Conservation (phyloP, 2,888 invertebrate genomes). For the Ichneumoninae sp. region DNA sequence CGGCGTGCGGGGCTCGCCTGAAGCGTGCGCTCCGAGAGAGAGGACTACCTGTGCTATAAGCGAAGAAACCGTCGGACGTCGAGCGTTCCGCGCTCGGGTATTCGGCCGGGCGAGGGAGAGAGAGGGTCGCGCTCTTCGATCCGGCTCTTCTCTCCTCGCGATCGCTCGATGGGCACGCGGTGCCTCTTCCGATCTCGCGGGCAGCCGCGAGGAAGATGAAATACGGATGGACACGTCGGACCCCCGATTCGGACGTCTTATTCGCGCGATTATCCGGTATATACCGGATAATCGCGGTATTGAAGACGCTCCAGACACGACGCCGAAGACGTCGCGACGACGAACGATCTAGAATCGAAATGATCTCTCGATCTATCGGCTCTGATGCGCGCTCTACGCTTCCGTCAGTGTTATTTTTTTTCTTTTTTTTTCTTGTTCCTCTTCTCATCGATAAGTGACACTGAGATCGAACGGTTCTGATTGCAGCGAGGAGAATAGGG, state of each 20-base stretch:
- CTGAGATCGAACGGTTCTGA: not conserved
- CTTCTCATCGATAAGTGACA: not conserved
- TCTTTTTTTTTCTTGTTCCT: too few species aligned
- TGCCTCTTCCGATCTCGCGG: conserved; percentile 36
- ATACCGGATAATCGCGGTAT: not conserved
- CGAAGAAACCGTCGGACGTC: not conserved
- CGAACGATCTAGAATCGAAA: conserved; percentile 3
- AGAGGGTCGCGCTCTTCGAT: conserved; percentile 7
- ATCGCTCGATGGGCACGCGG: conserved; percentile 36
- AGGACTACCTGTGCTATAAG: conserved; percentile 4
- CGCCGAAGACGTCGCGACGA: not conserved
- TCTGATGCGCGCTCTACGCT: not conserved
- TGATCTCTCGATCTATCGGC: not conserved
- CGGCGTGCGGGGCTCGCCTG: conserved; percentile 50
- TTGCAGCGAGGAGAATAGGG: not conserved
- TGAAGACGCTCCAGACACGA: not conserved
- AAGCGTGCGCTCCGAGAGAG: conserved; percentile 58
- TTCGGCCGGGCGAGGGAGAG: conserved; percentile 17
- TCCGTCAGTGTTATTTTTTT: not conserved
- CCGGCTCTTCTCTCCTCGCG: conserved; percentile 13
- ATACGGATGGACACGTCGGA: conserved; percentile 66
- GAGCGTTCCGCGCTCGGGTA: conserved; percentile 21
- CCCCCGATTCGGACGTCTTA: conserved; percentile 73
- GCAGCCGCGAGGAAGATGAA: conserved; percentile 50
- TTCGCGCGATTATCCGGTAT: conserved; percentile 76